Conservation (phyloP, 1,140 invertebrate genomes). For the Dolichoris vasculosae region DNA sequence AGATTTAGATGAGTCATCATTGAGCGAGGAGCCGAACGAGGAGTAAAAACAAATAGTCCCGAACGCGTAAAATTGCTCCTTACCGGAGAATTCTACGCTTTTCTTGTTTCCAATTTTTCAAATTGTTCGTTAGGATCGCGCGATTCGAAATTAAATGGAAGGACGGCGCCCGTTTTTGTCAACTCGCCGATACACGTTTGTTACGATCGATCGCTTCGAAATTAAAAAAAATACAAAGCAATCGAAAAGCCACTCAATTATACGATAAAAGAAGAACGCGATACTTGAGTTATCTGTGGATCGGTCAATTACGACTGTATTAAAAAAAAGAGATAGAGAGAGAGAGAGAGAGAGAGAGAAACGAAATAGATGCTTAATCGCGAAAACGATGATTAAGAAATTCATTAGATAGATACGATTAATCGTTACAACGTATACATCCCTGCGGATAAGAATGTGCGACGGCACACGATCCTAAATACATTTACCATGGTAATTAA, state of each 20-base stretch:
- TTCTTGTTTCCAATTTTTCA: background rate
- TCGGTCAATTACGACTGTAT: background rate
- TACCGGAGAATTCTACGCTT: background rate
- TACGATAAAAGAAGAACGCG: too few species aligned
- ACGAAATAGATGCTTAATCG: background rate
- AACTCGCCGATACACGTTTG: background rate
- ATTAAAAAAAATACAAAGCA: background rate
- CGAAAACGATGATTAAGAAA: background rate
- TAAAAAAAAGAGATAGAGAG: too few species aligned
- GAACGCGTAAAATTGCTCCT: conserved; percentile 1
- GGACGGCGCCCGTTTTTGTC: background rate
- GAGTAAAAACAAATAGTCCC: conserved; percentile 1
- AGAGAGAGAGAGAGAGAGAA: too few species aligned
- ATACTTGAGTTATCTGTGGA: background rate
- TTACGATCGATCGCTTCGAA: background rate
- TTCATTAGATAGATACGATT: background rate
- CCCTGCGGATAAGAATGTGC: background rate
- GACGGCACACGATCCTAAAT: background rate
- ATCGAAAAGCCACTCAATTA: too few species aligned
- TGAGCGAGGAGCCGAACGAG: background rate
- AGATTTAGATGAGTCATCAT: conserved; percentile 41
- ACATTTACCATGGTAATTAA: conserved; percentile 25
- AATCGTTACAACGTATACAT: background rate
- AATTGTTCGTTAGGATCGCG: background rate
- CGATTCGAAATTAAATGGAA: background rate